Evolutionary conservation across 1,140 invertebrate species (phyloP), one percentile per base, ranked within the genome.

Genomic region (Adelges cooleyi): DNA sequence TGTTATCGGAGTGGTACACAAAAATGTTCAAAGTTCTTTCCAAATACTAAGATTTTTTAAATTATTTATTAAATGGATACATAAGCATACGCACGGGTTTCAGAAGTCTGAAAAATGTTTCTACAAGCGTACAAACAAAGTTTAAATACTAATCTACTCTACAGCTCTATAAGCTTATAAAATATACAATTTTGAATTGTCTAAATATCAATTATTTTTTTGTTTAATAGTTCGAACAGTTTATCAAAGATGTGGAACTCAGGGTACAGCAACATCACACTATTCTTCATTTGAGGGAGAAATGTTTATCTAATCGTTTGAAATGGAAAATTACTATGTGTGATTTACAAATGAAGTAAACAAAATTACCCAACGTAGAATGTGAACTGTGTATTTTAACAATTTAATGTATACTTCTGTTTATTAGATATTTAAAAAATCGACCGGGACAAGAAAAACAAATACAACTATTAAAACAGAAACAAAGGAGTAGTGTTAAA

Each of bases 161-260:
- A 44, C 8, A 8, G n/a, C 5, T n/a, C 15, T 8, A 44, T 3
- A 27, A 13, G 2, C 3, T 8, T 20, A 48, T 48, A 18, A 2
- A 3, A 48, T 18, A 48, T 20, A 18, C 9, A 18, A 4, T 48
- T 5, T 48, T 20, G 18, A 6, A 17, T 3, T 6, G 3, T 48
- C 18, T 6, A 20, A 42, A 25, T 33, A 33, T 33, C 11, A 33
- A 46, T 27, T 18, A 1, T 8, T 44, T n/a, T 33, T 10, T 59
- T 23, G n/a, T 33, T 48, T 46, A 44, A 29, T 20, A 62, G 56
- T 62, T 62, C 29, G 56, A 62, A 48, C 56, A 62, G 33, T 62
- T 62, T 13, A 48, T 62, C 15, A 62, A 46, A 6, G 56, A 62
- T 33, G 56, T 46, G 29, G 42, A 62, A 48, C 56, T 46, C 2